Evolutionary conservation across 2,113 vertebrate species (phyloP).

Genomic region (Nicator chloris): DNA sequence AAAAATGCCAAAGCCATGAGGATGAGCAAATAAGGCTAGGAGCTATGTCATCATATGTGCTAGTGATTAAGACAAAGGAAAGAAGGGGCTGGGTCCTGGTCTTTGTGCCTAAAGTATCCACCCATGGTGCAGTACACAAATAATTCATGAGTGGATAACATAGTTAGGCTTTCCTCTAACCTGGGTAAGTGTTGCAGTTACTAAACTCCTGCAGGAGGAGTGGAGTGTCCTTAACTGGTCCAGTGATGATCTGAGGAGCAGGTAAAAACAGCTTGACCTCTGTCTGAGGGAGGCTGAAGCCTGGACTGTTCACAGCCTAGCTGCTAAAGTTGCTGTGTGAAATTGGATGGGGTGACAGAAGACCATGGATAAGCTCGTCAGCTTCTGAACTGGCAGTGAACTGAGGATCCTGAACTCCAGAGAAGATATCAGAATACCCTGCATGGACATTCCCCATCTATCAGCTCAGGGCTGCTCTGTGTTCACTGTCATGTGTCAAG

Average conservation of each 20-base stretch:
- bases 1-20: not conserved
- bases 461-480: not conserved
- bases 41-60: not conserved
- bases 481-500: fast-evolving
- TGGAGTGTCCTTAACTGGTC: not conserved
- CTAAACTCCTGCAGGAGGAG: not conserved
- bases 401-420: not conserved
- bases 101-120: not conserved
- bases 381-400: not conserved
- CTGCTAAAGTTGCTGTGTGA: not conserved
- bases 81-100: not conserved
- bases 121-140: not conserved
- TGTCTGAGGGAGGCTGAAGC: not conserved
- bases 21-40: not conserved
- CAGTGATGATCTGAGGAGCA: not conserved
- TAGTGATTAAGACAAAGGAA: not conserved
- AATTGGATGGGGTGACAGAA: not conserved
- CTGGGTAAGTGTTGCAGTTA: not conserved
- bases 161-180: not conserved
- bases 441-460: fast-evolving
- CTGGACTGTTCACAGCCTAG: not conserved
- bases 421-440: not conserved
- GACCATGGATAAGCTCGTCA: not conserved
- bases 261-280: not conserved
- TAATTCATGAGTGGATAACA: not conserved